These are phyloP conservation scores for Coluber constrictor DNA, from an alignment of 2,797 vertebrate genomes.

Conservation along the genomic window DNA sequence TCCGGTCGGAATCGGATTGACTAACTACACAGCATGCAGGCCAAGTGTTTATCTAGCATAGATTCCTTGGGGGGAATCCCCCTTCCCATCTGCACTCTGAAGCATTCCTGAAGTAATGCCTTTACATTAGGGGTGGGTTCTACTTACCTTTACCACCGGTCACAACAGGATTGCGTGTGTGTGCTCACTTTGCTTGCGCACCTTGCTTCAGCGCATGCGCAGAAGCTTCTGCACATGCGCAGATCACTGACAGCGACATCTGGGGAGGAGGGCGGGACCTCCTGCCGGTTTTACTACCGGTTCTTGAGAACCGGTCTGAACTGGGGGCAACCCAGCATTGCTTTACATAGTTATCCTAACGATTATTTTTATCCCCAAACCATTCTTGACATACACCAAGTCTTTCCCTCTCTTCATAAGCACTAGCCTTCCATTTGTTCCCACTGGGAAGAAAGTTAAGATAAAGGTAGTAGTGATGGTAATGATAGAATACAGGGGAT, in stretches of 20 bases:
- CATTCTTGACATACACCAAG: background rate
- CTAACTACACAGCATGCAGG: background rate
- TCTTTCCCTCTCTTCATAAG: background rate
- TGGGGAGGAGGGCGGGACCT: no score
- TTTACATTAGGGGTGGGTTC: background rate
- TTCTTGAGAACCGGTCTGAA: no score
- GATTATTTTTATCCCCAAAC: background rate
- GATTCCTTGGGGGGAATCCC: background rate
- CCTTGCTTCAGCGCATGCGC: no score
- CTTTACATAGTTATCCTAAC: background rate
- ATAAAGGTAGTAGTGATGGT: background rate
- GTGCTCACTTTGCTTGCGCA: no score
- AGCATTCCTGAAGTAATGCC: background rate
- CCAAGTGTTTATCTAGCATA: background rate
- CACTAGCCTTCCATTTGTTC: background rate
- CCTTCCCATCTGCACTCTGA: background rate
- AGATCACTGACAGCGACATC: no score
- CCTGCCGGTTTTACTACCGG: no score
- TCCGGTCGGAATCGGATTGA: no score
- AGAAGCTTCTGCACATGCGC: no score
- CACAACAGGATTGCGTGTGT: no score
- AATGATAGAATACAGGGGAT: background rate
- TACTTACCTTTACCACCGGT: no score
- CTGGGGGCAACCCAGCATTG: no score
- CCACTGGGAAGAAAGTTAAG: background rate